Conservation (phyloP, 2,113 vertebrate species). For the Crotalus tigris region DNA sequence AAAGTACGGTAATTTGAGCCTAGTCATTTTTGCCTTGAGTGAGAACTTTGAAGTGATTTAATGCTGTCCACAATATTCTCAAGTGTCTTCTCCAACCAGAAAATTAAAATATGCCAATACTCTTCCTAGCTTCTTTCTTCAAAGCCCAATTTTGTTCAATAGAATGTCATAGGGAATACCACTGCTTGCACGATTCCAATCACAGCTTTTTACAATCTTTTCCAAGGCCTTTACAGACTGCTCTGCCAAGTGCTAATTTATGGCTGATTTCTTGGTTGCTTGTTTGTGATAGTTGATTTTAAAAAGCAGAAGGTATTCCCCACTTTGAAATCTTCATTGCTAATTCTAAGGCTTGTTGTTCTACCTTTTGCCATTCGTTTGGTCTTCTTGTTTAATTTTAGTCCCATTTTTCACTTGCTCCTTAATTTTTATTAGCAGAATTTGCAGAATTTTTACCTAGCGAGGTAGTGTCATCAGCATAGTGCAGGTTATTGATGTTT, state of each 20-base stretch:
- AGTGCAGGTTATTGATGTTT: neutral
- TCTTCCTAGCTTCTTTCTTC: neutral
- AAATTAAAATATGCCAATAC: neutral
- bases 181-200: neutral
- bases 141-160: neutral
- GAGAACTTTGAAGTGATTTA: neutral
- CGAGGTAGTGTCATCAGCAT: neutral
- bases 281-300: neutral
- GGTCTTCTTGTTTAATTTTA: neutral
- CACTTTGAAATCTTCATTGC: neutral
- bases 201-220: neutral
- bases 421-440: neutral
- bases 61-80: neutral
- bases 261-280: neutral
- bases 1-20: neutral
- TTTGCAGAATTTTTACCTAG: neutral
- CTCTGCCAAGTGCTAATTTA: neutral
- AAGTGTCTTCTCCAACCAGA: neutral
- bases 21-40: neutral
- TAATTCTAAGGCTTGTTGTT: neutral
- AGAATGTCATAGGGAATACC: neutral
- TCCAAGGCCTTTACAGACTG: neutral
- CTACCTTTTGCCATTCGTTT: neutral
- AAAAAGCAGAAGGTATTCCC: neutral
- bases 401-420: neutral